A percentile compares a stretch with the other conserved stretches of the same genome.
These are phyloP conservation scores for Drosophila crucigera DNA, from an alignment of 2,888 invertebrate species.

Conservation along the genomic window DNA sequence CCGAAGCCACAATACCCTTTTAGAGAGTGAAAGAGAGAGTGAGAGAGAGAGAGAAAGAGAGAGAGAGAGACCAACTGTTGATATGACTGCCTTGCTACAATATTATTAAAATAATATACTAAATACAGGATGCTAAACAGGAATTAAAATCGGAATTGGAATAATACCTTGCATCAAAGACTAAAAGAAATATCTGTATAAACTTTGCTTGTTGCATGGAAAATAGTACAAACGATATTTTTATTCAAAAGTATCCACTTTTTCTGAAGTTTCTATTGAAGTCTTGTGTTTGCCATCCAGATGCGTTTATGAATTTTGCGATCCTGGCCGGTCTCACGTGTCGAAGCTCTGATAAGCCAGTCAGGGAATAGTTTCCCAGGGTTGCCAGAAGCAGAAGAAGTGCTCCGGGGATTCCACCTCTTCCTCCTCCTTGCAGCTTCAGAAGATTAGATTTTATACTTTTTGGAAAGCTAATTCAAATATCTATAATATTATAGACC, in stretches of 20 bases:
- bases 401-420: no score
- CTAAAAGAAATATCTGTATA: neutral
- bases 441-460: neutral
- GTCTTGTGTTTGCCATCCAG: neutral
- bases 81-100: neutral
- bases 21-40: neutral
- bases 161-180: neutral
- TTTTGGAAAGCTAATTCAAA: neutral
- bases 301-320: no score
- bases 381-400: no score
- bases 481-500: neutral
- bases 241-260: neutral
- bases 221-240: neutral
- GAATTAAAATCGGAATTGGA: neutral
- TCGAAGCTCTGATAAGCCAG: no score
- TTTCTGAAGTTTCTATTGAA: neutral
- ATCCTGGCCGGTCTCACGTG: no score
- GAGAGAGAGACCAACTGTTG: neutral
- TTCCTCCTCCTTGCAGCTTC: no score
- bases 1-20: conserved; percentile 11
- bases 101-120: neutral
- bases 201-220: no score
- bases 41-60: neutral
- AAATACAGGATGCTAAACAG: neutral
- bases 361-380: no score